phyloP scores from a whole-genome alignment of 1,140 invertebrate species.

The Brachystomella parvula region DNA sequence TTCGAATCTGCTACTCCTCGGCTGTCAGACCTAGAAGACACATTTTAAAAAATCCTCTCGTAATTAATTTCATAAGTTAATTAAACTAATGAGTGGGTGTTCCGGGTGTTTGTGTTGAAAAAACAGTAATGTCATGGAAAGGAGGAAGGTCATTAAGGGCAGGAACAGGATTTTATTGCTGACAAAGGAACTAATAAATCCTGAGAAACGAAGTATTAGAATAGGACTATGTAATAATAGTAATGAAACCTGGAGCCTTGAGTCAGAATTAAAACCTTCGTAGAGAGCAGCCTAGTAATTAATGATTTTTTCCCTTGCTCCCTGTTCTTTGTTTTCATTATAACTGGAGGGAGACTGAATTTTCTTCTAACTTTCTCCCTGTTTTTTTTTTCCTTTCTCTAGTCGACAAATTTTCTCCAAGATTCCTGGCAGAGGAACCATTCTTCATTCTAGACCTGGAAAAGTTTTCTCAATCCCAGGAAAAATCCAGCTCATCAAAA shows the following conservation, averaged over 20 bases:
- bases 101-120: not conserved
- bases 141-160: not conserved
- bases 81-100: too few relatives aligned
- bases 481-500: not conserved
- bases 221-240: slow-evolving; percentile 11
- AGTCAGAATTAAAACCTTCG: not conserved
- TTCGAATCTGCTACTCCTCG: too few relatives aligned
- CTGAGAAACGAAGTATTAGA: slow-evolving; percentile 7
- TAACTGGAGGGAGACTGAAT: too few relatives aligned
- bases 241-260: slow-evolving; percentile 8
- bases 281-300: slow-evolving; percentile 14
- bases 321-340: too few relatives aligned
- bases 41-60: too few relatives aligned
- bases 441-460: slow-evolving; percentile 34
- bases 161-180: not conserved
- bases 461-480: not conserved
- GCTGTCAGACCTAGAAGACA: too few relatives aligned
- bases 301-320: slow-evolving; percentile 20
- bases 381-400: slow-evolving; percentile 17
- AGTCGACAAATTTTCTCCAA: slow-evolving; percentile 38
- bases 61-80: too few relatives aligned
- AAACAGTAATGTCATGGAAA: not conserved
- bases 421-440: slow-evolving; percentile 38
- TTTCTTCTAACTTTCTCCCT: not conserved
- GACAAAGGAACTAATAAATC: slow-evolving; percentile 5